Evolutionary conservation across 2,888 invertebrate genomes (phyloP), one percentile per base, ranked within the genome.

Genomic region (Gonocerus acuteangulatus): DNA sequence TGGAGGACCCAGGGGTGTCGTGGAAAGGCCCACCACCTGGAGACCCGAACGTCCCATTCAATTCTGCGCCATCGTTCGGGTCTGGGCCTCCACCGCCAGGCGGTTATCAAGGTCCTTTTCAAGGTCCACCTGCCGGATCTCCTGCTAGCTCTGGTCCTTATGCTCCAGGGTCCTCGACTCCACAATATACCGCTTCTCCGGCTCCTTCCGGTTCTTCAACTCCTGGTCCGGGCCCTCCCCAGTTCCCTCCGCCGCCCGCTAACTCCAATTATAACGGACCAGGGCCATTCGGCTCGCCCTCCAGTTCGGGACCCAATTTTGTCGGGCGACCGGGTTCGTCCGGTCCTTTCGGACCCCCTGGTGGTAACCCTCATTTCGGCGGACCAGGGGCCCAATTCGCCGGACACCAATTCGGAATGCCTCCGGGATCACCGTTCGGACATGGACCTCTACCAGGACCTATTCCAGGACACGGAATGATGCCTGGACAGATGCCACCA

Each of bases 101-200:
- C 22, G 74, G 75, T 71, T 76, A 75, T 74, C 78, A 63, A 76
- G 78, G 69, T 71, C 76, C 82, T 52, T 84, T 83, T 69, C 80
- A 79, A 71, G 80, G 80, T 57, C 86, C 84, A 69, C 88, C 87
- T 63, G 81, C 87, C 71, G 80, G 87, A 77, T 79, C 86, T 75
- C 83, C 86, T 69, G 68, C 65, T 16, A 65, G 66, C 34, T 65
- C 64, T 51, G 80, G 80, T 73, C 87, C 81, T 72, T 57, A 57
- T 47, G 47, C 44, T 23, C 87, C 81, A 70, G 89, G 81, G 71
- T 87, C 83, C 72, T 87, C 79, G 74, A 89, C 81, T 72, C 89
- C 85, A 71, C 89, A 85, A 78, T 90, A 89, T 75, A 88, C 88
- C 70, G 88, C 89, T 71, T 89, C 89, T 67, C 91, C 91, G 70